Base-by-base conservation (phyloP, 2,888 invertebrate species). In the Pyrochroa serraticornis region DNA sequence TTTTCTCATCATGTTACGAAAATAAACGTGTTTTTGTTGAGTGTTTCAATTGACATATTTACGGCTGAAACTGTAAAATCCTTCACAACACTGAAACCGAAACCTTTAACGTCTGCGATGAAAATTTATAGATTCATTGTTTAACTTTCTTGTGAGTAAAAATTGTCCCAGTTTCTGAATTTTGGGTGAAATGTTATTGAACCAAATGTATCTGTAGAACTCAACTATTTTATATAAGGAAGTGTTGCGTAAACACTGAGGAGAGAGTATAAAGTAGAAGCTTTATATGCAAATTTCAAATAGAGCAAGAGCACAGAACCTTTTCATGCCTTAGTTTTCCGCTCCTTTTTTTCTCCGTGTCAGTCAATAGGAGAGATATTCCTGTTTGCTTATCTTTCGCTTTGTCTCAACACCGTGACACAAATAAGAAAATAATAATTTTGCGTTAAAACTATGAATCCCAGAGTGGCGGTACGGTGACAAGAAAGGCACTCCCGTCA, bases 1-100 rank as follows among this genome's bases (percentile, higher is more conserved):
- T 58, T 58, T 57, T 47, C 47, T 42, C 47, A 37, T 47, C 36
- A 46, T 46, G 51, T 41, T 37, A 54, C 47, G 14, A 50, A 43
- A 51, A 50, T 59, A 54, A 58, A 54, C 50, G 61, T 54, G 48
- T 62, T 59, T 52, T 56, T 56, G 44, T 55, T 55, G 52, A 56
- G 42, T 52, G 62, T 42, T 47, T 14, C 42, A 56, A 62, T 60
- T 62, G 62, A 62, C 52, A 60, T 62, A 62, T 62, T 62, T 62
- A 62, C 51, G 52, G 50, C 46, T 13, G 45, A 22, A 41, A 46
- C 43, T 50, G 10, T 45, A 36, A 45, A 50, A 10, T 47, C 37
- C n/a, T 33, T 13, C 22, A 2, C 36, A 35, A 12, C 36, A 35
- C n/a, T 12, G 14, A 46, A 46, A 34, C 32, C 12, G 6, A 12